Evolutionary conservation across 2,113 vertebrate genomes (phyloP).

Genomic region (Cairina moschata): DNA sequence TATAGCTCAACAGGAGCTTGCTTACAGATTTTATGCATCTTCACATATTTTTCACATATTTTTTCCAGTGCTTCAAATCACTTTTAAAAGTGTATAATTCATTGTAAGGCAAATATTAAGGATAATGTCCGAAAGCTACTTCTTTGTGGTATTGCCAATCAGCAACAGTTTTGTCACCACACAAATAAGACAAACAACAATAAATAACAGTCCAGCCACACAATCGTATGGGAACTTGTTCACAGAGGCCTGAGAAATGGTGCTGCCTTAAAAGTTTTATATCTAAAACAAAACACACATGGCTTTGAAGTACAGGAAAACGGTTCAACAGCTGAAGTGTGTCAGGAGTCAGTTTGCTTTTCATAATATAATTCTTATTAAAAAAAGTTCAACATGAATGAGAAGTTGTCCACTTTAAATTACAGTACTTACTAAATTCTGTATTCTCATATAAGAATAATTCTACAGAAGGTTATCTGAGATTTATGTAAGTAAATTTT

Average conservation of each 20-base stretch:
- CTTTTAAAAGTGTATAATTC: background rate
- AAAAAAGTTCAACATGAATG: background rate
- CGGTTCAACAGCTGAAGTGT: background rate
- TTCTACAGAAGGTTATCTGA: background rate
- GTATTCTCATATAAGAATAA: background rate
- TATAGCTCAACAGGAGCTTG: background rate
- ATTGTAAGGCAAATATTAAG: background rate
- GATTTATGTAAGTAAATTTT: background rate
- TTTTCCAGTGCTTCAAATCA: background rate
- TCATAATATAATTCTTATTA: background rate
- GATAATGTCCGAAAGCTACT: background rate
- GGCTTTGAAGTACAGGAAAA: background rate
- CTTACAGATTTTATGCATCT: background rate
- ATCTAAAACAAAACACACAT: background rate
- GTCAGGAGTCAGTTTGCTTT: background rate
- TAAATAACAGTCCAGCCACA: background rate
- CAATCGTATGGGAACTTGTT: background rate
- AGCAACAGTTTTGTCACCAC: background rate
- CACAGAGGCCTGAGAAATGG: background rate
- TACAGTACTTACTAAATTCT: background rate
- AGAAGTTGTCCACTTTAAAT: rapidly evolving
- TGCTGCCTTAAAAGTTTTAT: background rate
- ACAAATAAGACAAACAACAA: background rate
- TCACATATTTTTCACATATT: background rate
- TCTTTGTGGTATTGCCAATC: background rate